Conservation (phyloP, 2,797 vertebrate genomes). For the Bryconaethiops microstoma region DNA sequence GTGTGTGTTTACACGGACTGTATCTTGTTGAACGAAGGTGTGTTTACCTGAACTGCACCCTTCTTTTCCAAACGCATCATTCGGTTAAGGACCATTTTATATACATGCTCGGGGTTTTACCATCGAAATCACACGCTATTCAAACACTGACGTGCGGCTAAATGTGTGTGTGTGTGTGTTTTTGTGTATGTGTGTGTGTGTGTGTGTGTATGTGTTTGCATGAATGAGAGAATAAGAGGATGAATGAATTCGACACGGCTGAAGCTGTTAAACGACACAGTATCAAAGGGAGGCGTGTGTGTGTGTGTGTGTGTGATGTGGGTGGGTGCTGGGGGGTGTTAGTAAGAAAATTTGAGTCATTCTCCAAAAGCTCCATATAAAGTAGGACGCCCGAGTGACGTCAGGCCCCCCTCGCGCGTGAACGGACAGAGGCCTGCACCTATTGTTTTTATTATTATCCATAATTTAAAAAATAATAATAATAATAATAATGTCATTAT, state of each 20-base stretch:
- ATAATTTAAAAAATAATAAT: no score
- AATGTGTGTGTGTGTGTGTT: no score
- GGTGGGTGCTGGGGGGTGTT: slow-evolving; percentile 17
- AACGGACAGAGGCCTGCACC: not conserved
- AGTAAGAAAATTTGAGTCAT: slow-evolving; percentile 42
- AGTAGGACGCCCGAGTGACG: slow-evolving; percentile 19
- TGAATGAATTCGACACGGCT: not conserved
- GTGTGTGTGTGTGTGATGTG: slow-evolving; percentile 1
- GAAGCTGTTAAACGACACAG: slow-evolving; percentile 32
- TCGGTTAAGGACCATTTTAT: no score
- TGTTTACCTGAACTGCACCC: no score
- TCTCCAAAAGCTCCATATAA: slow-evolving; percentile 26
- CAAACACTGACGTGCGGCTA: no score
- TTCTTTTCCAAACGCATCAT: no score
- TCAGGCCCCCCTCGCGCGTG: slow-evolving; percentile 1
- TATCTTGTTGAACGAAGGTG: no score
- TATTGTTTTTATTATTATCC: not conserved
- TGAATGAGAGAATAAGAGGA: not conserved
- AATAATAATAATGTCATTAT: not conserved
- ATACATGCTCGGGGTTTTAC: no score
- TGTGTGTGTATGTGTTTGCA: not conserved
- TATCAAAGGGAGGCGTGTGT: slow-evolving; percentile 21
- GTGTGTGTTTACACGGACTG: no score
- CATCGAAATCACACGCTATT: no score
- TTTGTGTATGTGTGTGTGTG: no score